These are phyloP conservation scores for Hemicordylus capensis DNA, from an alignment of 2,113 vertebrate species.

Conservation along the genomic window DNA sequence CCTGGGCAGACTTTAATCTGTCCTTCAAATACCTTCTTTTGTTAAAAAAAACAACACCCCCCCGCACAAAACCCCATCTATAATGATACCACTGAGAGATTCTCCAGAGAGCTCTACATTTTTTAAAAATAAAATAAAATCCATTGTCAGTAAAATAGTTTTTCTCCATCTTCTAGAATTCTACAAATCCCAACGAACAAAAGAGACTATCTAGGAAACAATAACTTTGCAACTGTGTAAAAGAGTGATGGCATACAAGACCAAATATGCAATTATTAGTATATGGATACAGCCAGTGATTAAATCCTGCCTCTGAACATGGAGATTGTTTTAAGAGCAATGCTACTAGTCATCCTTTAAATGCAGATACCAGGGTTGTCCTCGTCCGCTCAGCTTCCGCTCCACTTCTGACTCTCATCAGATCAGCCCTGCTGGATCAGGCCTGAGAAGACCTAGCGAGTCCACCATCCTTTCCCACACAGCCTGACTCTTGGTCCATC, in stretches of 20 bases:
- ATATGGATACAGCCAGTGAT: background rate
- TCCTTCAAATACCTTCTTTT: slow-evolving; percentile 64
- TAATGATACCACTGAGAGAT: slow-evolving; percentile 43
- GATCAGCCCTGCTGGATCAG: too few species aligned
- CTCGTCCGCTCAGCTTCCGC: too few species aligned
- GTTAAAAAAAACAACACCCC: background rate
- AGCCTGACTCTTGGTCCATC: background rate
- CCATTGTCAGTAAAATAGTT: slow-evolving; percentile 41
- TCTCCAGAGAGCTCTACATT: slow-evolving; percentile 68
- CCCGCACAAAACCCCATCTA: slow-evolving; percentile 20
- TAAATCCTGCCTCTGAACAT: background rate
- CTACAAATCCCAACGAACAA: slow-evolving; percentile 30
- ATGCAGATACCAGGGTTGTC: too few species aligned
- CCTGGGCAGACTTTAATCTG: slow-evolving; percentile 75
- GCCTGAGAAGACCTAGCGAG: too few species aligned
- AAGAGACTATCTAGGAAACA: slow-evolving; percentile 11
- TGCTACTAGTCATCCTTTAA: too few species aligned
- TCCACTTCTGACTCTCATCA: too few species aligned
- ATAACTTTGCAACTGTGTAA: slow-evolving; percentile 31
- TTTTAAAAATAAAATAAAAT: too few species aligned
- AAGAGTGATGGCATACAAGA: slow-evolving; percentile 27
- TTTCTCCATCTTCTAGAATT: slow-evolving; percentile 33
- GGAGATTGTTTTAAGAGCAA: too few species aligned
- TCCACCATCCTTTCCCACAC: too few species aligned
- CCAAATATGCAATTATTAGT: slow-evolving; percentile 25